Evolutionary conservation across 2,113 vertebrate genomes (phyloP).

Genomic region (Poeciliopsis prolifica): DNA sequence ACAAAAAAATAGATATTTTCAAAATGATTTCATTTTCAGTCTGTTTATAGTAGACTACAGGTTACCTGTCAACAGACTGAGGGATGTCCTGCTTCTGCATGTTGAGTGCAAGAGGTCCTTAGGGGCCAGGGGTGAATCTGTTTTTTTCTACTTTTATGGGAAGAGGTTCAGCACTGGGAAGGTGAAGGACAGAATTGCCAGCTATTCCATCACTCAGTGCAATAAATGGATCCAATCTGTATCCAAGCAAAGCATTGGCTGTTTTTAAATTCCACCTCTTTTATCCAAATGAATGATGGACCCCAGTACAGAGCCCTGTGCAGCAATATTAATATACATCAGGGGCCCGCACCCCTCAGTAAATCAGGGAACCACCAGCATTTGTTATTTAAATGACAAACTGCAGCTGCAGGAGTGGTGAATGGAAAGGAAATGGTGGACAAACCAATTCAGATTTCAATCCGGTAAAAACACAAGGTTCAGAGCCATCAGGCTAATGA

Average conservation of each 20-base stretch:
- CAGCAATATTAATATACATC: slow-evolving; percentile 85
- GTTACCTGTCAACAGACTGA: slow-evolving; percentile 37
- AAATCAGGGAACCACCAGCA: slow-evolving; percentile 81
- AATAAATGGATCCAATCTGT: slow-evolving; percentile 87
- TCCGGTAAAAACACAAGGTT: slow-evolving; percentile 67
- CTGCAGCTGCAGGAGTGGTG: slow-evolving; percentile 61
- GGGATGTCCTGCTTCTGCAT: slow-evolving; percentile 46
- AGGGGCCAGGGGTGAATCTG: slow-evolving; percentile 72
- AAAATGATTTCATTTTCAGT: neutral
- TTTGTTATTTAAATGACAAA: slow-evolving; percentile 87
- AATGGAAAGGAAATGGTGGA: slow-evolving; percentile 69
- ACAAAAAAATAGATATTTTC: neutral
- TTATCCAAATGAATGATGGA: slow-evolving; percentile 86
- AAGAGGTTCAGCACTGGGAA: slow-evolving; percentile 65
- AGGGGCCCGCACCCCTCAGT: slow-evolving; percentile 78
- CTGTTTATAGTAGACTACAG: slow-evolving; percentile 3
- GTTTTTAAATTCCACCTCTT: slow-evolving; percentile 86
- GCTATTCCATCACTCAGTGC: slow-evolving; percentile 83
- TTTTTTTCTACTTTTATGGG: slow-evolving; percentile 79
- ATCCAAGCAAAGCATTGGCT: slow-evolving; percentile 83
- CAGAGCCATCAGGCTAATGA: slow-evolving; percentile 78
- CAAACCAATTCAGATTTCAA: slow-evolving; percentile 83
- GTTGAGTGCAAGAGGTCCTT: slow-evolving; percentile 59
- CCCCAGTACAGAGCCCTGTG: slow-evolving; percentile 75
- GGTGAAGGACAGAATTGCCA: slow-evolving; percentile 82